Base-by-base conservation (phyloP, 2,888 invertebrate species). In the Corythucha ciliata region DNA sequence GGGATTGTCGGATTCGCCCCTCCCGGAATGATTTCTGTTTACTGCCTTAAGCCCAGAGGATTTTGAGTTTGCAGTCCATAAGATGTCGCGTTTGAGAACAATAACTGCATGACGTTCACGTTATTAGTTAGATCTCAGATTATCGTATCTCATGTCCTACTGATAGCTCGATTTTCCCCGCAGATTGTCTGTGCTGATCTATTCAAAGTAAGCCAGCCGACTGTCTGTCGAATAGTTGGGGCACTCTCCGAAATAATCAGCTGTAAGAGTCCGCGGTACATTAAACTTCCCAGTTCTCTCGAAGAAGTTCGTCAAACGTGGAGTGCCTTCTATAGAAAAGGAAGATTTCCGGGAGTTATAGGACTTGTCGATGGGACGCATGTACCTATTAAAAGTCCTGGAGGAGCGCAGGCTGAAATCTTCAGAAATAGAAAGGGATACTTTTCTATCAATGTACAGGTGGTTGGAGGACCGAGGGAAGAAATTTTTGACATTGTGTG, bases 331-430 rank as follows among this genome's bases (percentile, higher is more conserved):
- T 39, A 39, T 12, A 20, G 12, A 4, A 39, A 18, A 39, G 39
- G 47, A 24, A 25, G 27, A 14, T 36, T 52, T 12, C 40, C 39
- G 12, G 39, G 40, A 10, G 41, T 39, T 14, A 37, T 47, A 29
- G 22, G n/a, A n/a, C n/a, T n/a, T n/a, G n/a, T n/a, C n/a, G n/a
- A n/a, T n/a, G n/a, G n/a, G n/a, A n/a, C n/a, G 29, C 10, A 52
- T 33, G 24, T 25, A 21, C 34, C 25, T 18, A 22, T 48, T 3
- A n/a, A 24, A 22, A 42, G 20, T 5, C 29, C 24, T 16, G 26
- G 20, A 20, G 41, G 32, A 20, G 20, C 20, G 18, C 14, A 49
- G 12, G 48, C 39, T 4, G 39, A 39, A 20, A 12, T 39, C 12
- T 39, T 39, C n/a, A n/a, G n/a, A n/a, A n/a, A n/a, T n/a, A n/a